phyloP scores from a whole-genome alignment of 2,888 invertebrate genomes.

The Baronia brevicornis region DNA sequence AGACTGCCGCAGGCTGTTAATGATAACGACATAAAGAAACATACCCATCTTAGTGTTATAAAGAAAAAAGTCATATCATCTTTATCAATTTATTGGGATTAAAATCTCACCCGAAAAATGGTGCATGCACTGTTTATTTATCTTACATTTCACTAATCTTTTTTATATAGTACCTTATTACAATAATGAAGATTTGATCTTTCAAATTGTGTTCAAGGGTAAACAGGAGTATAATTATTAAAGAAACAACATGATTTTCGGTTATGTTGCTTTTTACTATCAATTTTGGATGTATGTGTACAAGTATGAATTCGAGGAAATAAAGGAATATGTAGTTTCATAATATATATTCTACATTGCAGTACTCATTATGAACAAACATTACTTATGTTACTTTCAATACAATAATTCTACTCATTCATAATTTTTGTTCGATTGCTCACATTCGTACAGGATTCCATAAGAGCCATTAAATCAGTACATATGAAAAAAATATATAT shows the following conservation, averaged over 20 bases:
- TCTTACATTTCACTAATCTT: no score
- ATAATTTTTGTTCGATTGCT: slow-evolving; percentile 68
- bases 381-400: slow-evolving; percentile 69
- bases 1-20: no score
- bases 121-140: no score
- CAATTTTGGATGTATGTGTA: slow-evolving; percentile 75
- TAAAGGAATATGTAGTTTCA: slow-evolving; percentile 70
- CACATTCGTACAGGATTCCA: slow-evolving; percentile 46
- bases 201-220: slow-evolving; percentile 12
- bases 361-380: slow-evolving; percentile 72
- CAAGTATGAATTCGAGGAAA: slow-evolving; percentile 74
- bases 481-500: slow-evolving; percentile 56
- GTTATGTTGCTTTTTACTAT: slow-evolving; percentile 76
- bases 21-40: no score
- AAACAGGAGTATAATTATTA: slow-evolving; percentile 36
- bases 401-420: slow-evolving; percentile 68
- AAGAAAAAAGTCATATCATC: no score
- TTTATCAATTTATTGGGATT: no score
- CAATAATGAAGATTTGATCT: no score
- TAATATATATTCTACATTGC: slow-evolving; percentile 71
- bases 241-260: slow-evolving; percentile 64
- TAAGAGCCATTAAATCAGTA: slow-evolving; percentile 55
- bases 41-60: no score
- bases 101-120: no score
- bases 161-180: no score